Evolutionary conservation across 1,140 invertebrate species (phyloP), one percentile per base, ranked within the genome.

Genomic region (Hyles euphorbiae): DNA sequence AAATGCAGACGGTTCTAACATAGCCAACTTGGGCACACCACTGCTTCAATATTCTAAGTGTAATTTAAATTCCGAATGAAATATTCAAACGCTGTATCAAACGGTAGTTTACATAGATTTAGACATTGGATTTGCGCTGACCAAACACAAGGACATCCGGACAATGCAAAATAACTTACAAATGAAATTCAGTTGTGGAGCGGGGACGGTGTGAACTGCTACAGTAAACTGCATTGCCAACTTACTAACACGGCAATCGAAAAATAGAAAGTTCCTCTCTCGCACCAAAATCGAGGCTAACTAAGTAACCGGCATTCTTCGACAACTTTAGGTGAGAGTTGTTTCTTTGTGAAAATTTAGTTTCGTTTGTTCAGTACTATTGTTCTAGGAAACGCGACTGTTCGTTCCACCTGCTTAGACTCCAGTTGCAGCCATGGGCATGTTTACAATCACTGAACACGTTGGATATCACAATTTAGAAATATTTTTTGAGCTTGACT

Each of bases 231-330:
- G 80, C 71, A 81, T 84, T 76, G 65, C 71, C 64, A 81, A 87
- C 74, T 87, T 81, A 82, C 70, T 82, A 87, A 84, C 81, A 77
- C 72, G 75, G 67, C 80, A 87, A 87, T 87, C 80, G 83, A 87
- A 87, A 86, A 87, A 87, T 84, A 84, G 71, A 84, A 87, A 84
- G 78, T 87, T 87, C 68, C 59, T 60, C 61, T 67, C 63, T 51
- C 58, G 56, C 63, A 65, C 71, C 69, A 73, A 66, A 68, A 77
- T 78, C 75, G 72, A 65, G 73, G 75, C 75, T 81, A 82, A 82
- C 83, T 72, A 67, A 78, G 72, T 84, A 87, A 84, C 81, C 78
- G 72, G 81, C 76, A 78, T 87, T 85, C 83, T 84, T 84, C 70
- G 68, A 62, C 72, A 83, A 83, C 65, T 86, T 83, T 78, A 79